Evolutionary conservation across 2,888 invertebrate genomes (phyloP).

Genomic region (Synergus gifuensis): DNA sequence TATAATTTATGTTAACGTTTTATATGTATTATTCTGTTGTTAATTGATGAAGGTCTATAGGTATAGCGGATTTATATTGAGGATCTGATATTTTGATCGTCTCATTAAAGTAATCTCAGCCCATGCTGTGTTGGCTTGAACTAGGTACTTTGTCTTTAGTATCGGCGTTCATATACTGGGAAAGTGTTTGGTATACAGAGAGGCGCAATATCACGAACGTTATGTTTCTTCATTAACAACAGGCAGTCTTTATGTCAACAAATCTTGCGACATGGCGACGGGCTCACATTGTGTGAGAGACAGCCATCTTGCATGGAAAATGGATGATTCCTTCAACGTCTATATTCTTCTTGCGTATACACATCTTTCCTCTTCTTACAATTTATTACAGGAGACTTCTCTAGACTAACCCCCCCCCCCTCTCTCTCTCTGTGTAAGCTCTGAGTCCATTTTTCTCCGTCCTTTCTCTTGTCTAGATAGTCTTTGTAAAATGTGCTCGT

Average conservation of each 20-base stretch:
- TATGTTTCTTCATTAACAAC: slow-evolving; percentile 75
- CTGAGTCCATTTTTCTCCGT: slow-evolving; percentile 40
- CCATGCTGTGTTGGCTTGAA: slow-evolving; percentile 20
- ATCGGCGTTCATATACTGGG: slow-evolving; percentile 16
- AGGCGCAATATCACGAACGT: slow-evolving; percentile 71
- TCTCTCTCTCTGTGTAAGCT: neutral
- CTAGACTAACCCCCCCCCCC: slow-evolving; percentile 53
- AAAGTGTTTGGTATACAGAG: slow-evolving; percentile 53
- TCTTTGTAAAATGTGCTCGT: slow-evolving; percentile 59
- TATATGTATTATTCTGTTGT: neutral
- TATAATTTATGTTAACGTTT: neutral
- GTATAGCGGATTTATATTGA: neutral
- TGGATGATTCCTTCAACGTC: slow-evolving; percentile 62
- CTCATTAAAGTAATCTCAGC: neutral
- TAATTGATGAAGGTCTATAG: neutral
- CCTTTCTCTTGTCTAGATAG: slow-evolving; percentile 44
- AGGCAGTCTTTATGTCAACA: slow-evolving; percentile 75
- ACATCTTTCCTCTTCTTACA: slow-evolving; percentile 52
- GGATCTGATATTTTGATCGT: neutral
- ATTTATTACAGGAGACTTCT: slow-evolving; percentile 58
- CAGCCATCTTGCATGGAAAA: slow-evolving; percentile 67
- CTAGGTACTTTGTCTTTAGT: slow-evolving; percentile 29
- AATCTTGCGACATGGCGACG: slow-evolving; percentile 64
- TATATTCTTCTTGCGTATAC: slow-evolving; percentile 52
- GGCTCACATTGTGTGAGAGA: slow-evolving; percentile 43